Conservation (phyloP, 2,888 invertebrate species). For the Rhyacophila evoluta region DNA sequence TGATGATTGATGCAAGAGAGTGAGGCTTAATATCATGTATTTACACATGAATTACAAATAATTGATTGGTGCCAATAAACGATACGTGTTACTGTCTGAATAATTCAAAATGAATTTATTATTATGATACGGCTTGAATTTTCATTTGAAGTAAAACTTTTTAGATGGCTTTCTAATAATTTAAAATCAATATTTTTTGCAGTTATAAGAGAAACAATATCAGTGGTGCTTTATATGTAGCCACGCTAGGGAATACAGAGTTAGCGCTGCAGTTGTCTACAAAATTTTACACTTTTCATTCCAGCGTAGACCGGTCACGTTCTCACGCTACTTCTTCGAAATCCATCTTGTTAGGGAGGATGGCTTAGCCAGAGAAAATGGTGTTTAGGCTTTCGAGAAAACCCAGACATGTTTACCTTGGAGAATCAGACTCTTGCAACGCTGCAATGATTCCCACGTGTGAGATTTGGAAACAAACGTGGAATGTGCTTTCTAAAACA, state of each 20-base stretch:
- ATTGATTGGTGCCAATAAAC: no score
- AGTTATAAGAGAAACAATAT: no score
- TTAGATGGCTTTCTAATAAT: no score
- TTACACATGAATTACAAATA: no score
- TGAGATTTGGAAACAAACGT: conserved; percentile 27
- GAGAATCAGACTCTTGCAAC: conserved; percentile 41
- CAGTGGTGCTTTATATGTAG: not conserved
- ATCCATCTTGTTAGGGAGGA: conserved; percentile 34
- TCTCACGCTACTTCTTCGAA: conserved; percentile 8
- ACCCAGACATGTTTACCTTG: conserved; percentile 30
- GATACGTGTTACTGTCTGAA: no score
- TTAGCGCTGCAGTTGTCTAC: conserved; percentile 31
- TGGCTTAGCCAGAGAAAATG: not conserved
- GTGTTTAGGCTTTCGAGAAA: conserved; percentile 9
- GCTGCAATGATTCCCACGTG: conserved; percentile 39
- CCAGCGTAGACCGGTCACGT: conserved; percentile 31
- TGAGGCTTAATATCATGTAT: no score
- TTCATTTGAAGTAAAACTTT: no score
- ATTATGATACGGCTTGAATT: no score
- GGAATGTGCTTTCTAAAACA: conserved; percentile 29
- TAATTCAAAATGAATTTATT: no score
- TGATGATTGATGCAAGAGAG: no score
- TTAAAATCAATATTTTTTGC: not conserved
- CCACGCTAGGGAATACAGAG: conserved; percentile 3
- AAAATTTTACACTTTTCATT: conserved; percentile 31